phyloP scores from a whole-genome alignment of 2,797 vertebrate genomes.

The Capromys pilorides region DNA sequence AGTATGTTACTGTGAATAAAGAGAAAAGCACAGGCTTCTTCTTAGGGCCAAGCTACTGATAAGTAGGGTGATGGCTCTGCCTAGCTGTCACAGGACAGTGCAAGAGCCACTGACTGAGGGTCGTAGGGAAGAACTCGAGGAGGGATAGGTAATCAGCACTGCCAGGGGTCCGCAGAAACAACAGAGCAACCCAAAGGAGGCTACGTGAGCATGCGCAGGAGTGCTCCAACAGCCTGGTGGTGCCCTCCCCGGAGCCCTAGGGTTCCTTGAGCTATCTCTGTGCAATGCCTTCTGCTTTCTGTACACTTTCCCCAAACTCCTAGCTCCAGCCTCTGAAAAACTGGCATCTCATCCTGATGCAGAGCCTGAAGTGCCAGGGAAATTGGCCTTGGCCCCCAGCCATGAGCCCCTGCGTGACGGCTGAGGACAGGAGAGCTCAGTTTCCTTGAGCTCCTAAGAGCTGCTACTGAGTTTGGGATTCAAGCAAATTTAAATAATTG shows the following conservation, averaged over 20 bases:
- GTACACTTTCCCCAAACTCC: not conserved
- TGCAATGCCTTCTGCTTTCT: not conserved
- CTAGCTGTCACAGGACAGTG: not conserved
- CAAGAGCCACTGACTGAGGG: too few relatives aligned
- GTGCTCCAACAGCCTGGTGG: accelerated
- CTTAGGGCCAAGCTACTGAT: not conserved
- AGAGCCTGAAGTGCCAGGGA: not conserved
- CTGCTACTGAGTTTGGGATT: not conserved
- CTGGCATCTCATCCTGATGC: accelerated
- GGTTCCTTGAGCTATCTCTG: not conserved
- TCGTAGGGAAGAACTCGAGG: not conserved
- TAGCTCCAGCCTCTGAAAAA: too few relatives aligned
- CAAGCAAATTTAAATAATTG: not conserved
- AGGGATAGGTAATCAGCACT: not conserved
- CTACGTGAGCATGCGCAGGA: not conserved
- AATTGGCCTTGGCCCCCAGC: not conserved
- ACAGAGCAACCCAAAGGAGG: not conserved
- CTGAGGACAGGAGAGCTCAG: not conserved
- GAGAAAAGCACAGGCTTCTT: not conserved
- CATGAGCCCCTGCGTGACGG: too few relatives aligned
- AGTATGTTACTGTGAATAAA: not conserved
- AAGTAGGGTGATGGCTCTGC: not conserved
- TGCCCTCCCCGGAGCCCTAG: not conserved
- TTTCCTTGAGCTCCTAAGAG: not conserved
- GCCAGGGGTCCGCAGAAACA: not conserved